Base-by-base conservation (phyloP, 2,888 invertebrate genomes). In the Heliconius aoede region DNA sequence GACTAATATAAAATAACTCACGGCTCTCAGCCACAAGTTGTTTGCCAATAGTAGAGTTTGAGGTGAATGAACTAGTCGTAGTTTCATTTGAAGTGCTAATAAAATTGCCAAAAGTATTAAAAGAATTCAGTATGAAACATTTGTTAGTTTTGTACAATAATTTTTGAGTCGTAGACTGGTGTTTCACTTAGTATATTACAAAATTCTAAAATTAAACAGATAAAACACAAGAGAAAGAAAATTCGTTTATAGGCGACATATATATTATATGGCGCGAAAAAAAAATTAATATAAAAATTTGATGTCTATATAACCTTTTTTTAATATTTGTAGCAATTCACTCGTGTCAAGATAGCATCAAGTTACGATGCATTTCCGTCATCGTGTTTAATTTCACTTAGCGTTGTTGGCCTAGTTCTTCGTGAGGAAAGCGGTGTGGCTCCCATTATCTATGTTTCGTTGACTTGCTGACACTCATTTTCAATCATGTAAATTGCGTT, bases 341-440 rank as follows among this genome's bases (percentile, higher is more conserved):
- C 55, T 75, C 61, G 28, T 51, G 51, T 61, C n/a, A 28, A 26
- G 36, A 68, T 68, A 75, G 60, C 65, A 73, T 77, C 73, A 74
- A 77, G 79, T 80, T 81, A 78, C 80, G 76, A 79, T 83, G 84
- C 83, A 82, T 82, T 85, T 85, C 82, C 82, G 81, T 79, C 79
- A 77, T 51, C 76, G 78, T 85, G 84, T 86, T 86, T 86, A 86
- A 86, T 88, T 87, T 87, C 86, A 86, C 86, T 85, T 84, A 84
- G 83, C 82, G 81, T 85, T 86, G 86, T 86, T 86, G 91, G 82
- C 90, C 91, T 85, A 89, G 72, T 60, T 72, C 60, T 87, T 87
- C 89, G 84, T 84, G 80, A 82, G 85, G 87, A 90, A 91, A 91
- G 90, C 90, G 85, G 79, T 86, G 83, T 88, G 86, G 87, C 85